Conservation (phyloP, 2,888 invertebrate species). For the Acrobeloides nanus region DNA sequence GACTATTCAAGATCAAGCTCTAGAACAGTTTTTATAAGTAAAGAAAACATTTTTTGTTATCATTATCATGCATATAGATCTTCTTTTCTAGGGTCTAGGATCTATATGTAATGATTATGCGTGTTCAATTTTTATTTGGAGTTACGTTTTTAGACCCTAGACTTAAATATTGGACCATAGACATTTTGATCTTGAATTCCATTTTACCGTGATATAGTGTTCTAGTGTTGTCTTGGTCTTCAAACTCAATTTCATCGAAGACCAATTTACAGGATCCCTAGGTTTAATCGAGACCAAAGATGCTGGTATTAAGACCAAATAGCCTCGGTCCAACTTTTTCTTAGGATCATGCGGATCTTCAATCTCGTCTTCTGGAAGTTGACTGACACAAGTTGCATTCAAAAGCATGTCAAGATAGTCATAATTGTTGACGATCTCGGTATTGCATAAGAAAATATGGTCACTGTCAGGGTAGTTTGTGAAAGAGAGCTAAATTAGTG, state of each 20-base stretch:
- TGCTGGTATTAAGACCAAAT: slow-evolving; percentile 15
- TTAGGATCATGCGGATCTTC: slow-evolving; percentile 5
- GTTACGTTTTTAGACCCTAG: too few species aligned
- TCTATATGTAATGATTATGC: too few species aligned
- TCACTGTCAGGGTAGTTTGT: slow-evolving; percentile 11
- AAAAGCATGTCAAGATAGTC: slow-evolving; percentile 15
- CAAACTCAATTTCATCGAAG: slow-evolving; percentile 2
- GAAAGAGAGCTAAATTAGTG: slow-evolving; percentile 15
- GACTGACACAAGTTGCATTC: slow-evolving; percentile 14
- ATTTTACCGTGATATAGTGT: slow-evolving; percentile 8
- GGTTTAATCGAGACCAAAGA: slow-evolving; percentile 3
- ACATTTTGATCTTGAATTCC: too few species aligned
- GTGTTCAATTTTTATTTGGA: too few species aligned
- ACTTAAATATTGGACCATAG: too few species aligned
- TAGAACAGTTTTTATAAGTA: too few species aligned
- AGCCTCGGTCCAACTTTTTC: slow-evolving; percentile 4
- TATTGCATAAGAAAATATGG: slow-evolving; percentile 15
- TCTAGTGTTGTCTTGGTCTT: slow-evolving; percentile 9
- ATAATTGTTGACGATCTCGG: slow-evolving; percentile 16
- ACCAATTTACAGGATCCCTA: background rate
- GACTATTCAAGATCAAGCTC: too few species aligned
- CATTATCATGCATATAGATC: too few species aligned
- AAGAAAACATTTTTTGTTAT: too few species aligned
- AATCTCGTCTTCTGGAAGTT: background rate
- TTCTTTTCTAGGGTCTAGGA: too few species aligned